Conservation (phyloP, 2,113 vertebrate genomes). For the Xenus cinereus region DNA sequence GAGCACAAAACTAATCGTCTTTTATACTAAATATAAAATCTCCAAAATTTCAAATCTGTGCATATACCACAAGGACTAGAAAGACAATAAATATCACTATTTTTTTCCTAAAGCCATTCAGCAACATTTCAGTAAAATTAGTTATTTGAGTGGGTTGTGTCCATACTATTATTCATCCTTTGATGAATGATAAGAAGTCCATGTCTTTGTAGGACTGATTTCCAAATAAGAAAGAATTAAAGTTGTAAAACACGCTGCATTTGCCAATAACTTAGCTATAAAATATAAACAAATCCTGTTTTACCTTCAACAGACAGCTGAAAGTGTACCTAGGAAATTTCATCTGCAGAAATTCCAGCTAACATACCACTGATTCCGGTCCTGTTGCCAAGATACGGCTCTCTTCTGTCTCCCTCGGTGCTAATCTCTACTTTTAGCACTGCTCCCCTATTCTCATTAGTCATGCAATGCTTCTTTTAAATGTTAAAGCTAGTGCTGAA, state of each 20-base stretch:
- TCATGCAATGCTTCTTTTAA: constrained; percentile 40
- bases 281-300: not conserved
- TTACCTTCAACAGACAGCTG: not conserved
- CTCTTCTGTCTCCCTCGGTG: constrained; percentile 16
- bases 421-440: constrained; percentile 52
- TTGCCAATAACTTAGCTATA: not conserved
- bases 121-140: not conserved
- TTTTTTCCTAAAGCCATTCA: not conserved
- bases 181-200: not conserved
- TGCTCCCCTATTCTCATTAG: constrained; percentile 31
- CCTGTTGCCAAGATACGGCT: constrained; percentile 27
- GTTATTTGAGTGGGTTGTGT: not conserved
- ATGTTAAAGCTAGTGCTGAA: constrained; percentile 14
- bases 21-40: not conserved
- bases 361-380: not conserved
- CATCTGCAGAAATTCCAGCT: not conserved
- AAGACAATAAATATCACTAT: not conserved
- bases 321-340: not conserved
- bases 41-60: not conserved
- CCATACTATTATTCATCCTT: not conserved
- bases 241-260: not conserved
- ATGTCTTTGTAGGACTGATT: not conserved
- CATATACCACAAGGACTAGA: not conserved
- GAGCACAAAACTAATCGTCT: not conserved
- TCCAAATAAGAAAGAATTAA: not conserved